Base-by-base conservation (phyloP, 2,113 vertebrate genomes). In the Prunella fulvescens region DNA sequence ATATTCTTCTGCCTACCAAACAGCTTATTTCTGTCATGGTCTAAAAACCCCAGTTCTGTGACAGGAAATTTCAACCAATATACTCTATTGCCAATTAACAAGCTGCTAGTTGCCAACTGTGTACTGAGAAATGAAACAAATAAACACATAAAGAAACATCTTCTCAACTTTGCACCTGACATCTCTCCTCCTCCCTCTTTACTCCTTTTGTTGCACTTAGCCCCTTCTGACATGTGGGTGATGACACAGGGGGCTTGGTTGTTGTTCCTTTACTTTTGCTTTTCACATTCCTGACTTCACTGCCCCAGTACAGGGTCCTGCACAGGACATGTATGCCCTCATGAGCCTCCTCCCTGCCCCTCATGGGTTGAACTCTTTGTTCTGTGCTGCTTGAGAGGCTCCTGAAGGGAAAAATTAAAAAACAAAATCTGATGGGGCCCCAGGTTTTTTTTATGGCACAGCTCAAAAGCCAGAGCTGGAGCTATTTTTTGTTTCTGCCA, bases 161-260 rank as follows among this genome's bases (percentile, higher is more conserved):
- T 56, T 7, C 35, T 56, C 61, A 61, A 31, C 28, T 64, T 78
- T 91, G 26, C 1, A 5, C 19, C 65, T 25, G 20, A 54, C 11
- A 13, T 11, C 3, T 73, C 24, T 84, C 19, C 22, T 77, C 39
- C 15, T 50, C 23, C 3, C 2, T 88, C 80, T 81, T 77, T 17
- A 26, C 8, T 33, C 33, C 37, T 19, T 73, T 37, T 50, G 25
- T 19, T n/a, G 35, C 12, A 14, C 24, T 44, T 26, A 51, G 39
- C 18, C 10, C 9, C n/a, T 73, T 80, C 1, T 3, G 45, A 39
- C 11, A 14, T 14, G 26, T 2, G 0, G 1, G 0, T 2, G 35
- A 10, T 73, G 29, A 12, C 28, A 78, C 26, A 28, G 40, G 23
- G 23, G 9, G 28, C 23, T 58, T 51, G 14, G 4, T 22, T 48